A percentile compares a stretch with the other conserved stretches of the same genome.
Evolutionary conservation across 37 sponge, comb jelly and placozoan genomes (phyloP).

Genomic region (Amphimedon queenslandica): DNA sequence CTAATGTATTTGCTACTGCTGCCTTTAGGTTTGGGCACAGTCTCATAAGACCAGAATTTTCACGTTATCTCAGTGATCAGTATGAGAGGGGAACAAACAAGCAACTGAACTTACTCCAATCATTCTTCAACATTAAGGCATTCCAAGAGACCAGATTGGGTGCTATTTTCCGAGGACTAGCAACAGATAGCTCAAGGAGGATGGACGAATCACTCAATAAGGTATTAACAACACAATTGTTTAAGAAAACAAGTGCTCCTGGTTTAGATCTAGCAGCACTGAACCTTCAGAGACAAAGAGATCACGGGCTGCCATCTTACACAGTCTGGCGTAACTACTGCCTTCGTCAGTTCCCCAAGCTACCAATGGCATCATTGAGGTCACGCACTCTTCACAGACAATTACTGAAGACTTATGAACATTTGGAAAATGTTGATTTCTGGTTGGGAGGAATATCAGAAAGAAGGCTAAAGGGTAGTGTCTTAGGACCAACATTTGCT

Average conservation of each 20-base stretch:
- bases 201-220: slow-evolving; percentile 64
- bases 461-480: slow-evolving; percentile 30
- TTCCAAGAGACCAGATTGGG: slow-evolving; percentile 43
- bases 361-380: neutral
- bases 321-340: slow-evolving; percentile 59
- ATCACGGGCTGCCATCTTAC: slow-evolving; percentile 87
- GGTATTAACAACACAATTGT: slow-evolving; percentile 66
- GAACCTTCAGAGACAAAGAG: slow-evolving; percentile 88
- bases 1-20: slow-evolving; percentile 74
- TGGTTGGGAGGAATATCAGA: slow-evolving; percentile 84
- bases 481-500: slow-evolving; percentile 88
- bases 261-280: slow-evolving; percentile 79
- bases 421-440: slow-evolving; percentile 62
- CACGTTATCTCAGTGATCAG: slow-evolving; percentile 30
- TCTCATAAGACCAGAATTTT: slow-evolving; percentile 54
- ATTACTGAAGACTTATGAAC: slow-evolving; percentile 50
- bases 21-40: slow-evolving; percentile 88
- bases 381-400: slow-evolving; percentile 4
- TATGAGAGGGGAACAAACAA: slow-evolving; percentile 29
- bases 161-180: slow-evolving; percentile 59
- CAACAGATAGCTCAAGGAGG: slow-evolving; percentile 23
- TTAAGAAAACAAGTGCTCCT: slow-evolving; percentile 5
- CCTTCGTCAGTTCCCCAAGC: slow-evolving; percentile 1
- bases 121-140: slow-evolving; percentile 60
- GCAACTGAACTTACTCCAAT: slow-evolving; percentile 45